Conservation (phyloP, 2,888 invertebrate genomes). For the Onchidella celtica region DNA sequence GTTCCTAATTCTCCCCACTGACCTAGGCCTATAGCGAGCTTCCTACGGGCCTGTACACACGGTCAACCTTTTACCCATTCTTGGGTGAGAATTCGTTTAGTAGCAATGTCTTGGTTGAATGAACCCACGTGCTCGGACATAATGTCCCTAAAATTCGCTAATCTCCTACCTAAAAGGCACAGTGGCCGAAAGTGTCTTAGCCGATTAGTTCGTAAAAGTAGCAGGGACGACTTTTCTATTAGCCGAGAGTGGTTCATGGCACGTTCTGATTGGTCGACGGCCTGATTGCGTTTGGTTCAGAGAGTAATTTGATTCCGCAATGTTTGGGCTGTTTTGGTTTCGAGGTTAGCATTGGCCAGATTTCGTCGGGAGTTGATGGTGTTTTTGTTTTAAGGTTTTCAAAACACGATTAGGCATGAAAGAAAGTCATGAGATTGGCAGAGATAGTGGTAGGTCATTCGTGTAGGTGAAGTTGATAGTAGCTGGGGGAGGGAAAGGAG, state of each 20-base stretch:
- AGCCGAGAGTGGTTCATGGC: neutral
- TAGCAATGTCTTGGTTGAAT: no score
- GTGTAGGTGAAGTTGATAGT: no score
- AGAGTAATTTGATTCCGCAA: constrained; percentile 21
- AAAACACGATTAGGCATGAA: neutral
- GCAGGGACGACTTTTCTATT: constrained; percentile 14
- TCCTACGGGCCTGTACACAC: no score
- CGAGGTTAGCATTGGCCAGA: neutral
- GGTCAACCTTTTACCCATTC: no score
- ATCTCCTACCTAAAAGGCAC: neutral
- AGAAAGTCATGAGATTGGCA: neutral
- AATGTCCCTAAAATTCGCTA: neutral
- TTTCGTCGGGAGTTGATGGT: neutral
- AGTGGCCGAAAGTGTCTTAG: neutral
- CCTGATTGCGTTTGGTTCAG: neutral
- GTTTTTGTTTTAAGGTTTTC: neutral
- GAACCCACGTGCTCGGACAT: no score
- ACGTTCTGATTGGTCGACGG: neutral
- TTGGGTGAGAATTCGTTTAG: no score
- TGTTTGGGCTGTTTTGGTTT: neutral
- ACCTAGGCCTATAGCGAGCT: no score
- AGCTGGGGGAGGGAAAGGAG: no score
- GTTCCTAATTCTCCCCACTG: no score
- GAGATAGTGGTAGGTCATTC: no score
- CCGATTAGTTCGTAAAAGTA: neutral